A percentile compares a stretch with the other conserved stretches of the same genome.
Conservation (phyloP, 2,888 invertebrate species). For the Pecten maximus region DNA sequence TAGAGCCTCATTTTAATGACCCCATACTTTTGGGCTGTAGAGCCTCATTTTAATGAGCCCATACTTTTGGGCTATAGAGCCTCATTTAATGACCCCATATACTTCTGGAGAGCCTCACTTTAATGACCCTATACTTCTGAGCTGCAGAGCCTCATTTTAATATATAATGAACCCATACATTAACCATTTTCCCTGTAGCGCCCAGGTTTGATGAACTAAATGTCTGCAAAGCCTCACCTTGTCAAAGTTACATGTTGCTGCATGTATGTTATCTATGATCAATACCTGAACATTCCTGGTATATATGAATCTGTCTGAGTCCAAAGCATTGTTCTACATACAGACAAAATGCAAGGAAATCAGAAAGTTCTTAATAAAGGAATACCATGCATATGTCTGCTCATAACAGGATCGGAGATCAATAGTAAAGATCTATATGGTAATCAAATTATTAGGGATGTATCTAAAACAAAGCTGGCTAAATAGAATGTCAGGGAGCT, state of each 20-base stretch:
- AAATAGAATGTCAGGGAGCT: no score
- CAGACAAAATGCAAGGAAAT: conserved; percentile 15
- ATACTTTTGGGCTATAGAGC: background rate
- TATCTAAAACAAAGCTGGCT: background rate
- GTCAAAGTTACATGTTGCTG: background rate
- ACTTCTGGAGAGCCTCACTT: no score
- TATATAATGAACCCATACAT: no score
- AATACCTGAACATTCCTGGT: no score
- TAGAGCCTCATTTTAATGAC: background rate
- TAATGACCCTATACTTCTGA: no score
- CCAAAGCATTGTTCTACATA: background rate
- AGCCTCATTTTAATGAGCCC: background rate
- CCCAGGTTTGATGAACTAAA: no score
- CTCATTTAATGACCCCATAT: no score
- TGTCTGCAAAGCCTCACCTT: background rate
- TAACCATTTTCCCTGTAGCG: no score
- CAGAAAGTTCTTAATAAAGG: background rate
- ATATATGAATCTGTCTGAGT: no score
- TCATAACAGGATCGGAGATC: background rate
- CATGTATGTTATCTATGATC: background rate
- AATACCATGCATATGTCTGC: background rate
- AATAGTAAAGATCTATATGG: background rate
- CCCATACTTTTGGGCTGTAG: background rate
- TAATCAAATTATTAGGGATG: background rate
- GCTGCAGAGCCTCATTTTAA: no score